These are phyloP conservation scores for Agrochola circellaris DNA, from an alignment of 2,888 invertebrate genomes.

Conservation along the genomic window DNA sequence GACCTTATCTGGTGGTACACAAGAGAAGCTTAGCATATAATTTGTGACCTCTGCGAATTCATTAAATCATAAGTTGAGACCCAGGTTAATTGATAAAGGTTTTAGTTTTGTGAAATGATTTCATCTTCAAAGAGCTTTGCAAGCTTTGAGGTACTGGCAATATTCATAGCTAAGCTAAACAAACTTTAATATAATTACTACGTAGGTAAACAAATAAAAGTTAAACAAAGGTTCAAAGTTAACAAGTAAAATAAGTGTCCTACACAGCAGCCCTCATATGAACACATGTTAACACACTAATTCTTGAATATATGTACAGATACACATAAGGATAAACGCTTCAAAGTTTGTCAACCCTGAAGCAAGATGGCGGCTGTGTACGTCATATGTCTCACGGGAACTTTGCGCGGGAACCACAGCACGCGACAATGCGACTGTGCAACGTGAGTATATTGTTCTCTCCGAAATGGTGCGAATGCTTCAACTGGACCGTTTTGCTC, in stretches of 20 bases:
- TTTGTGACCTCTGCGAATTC: not conserved
- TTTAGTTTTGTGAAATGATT: not conserved
- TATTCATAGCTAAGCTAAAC: not conserved
- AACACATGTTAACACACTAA: not conserved
- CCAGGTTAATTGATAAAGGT: not conserved
- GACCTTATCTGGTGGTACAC: not conserved
- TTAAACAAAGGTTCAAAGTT: not conserved
- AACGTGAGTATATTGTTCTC: slow-evolving; percentile 72
- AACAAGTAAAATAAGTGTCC: not conserved
- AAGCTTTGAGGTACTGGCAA: not conserved
- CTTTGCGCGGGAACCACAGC: slow-evolving; percentile 62
- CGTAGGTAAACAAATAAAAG: not conserved
- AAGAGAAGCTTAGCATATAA: not conserved
- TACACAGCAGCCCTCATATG: no score
- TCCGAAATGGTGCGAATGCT: slow-evolving; percentile 67
- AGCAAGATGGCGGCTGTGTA: slow-evolving; percentile 23
- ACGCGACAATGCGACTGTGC: slow-evolving; percentile 70
- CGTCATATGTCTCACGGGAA: slow-evolving; percentile 67
- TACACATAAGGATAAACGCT: not conserved
- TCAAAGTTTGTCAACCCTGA: slow-evolving; percentile 46
- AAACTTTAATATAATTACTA: not conserved
- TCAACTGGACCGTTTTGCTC: slow-evolving; percentile 24
- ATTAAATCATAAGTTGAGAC: not conserved
- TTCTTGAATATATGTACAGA: not conserved
- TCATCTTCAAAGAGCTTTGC: not conserved